These are phyloP conservation scores for Coranthus polyacanthus DNA, from an alignment of 2,797 vertebrate genomes.

Conservation along the genomic window DNA sequence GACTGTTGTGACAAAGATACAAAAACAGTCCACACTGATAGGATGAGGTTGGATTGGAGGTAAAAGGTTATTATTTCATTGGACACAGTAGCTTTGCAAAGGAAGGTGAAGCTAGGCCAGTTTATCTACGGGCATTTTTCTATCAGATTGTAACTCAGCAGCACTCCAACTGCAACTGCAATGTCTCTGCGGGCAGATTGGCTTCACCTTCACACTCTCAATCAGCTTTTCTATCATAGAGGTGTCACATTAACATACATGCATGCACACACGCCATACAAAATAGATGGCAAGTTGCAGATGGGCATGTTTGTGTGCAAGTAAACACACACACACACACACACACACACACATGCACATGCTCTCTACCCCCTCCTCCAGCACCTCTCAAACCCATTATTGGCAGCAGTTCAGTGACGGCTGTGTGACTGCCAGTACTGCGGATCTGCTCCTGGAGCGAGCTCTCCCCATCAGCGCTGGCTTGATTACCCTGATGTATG, in stretches of 20 bases:
- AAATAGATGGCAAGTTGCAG: constrained; percentile 81
- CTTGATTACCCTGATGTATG: constrained; percentile 87
- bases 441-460: constrained; percentile 83
- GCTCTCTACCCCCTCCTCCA: constrained; percentile 76
- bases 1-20: constrained; percentile 44
- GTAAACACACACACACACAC: constrained; percentile 73
- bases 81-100: constrained; percentile 59
- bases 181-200: constrained; percentile 73
- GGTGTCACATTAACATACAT: constrained; percentile 82
- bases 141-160: constrained; percentile 73
- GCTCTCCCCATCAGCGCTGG: constrained; percentile 82
- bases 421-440: constrained; percentile 85
- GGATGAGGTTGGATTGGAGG: constrained; percentile 31
- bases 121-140: constrained; percentile 69
- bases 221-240: constrained; percentile 82
- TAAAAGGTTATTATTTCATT: constrained; percentile 60
- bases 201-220: constrained; percentile 82
- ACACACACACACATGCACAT: constrained; percentile 47
- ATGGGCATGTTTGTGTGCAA: constrained; percentile 76
- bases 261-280: constrained; percentile 77
- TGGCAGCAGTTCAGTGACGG: constrained; percentile 85
- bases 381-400: constrained; percentile 85
- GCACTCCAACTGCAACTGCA: constrained; percentile 69
- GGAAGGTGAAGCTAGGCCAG: constrained; percentile 62
- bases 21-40: constrained; percentile 20